phyloP scores from a whole-genome alignment of 2,797 vertebrate species.

The Melanotaenia nigrans region DNA sequence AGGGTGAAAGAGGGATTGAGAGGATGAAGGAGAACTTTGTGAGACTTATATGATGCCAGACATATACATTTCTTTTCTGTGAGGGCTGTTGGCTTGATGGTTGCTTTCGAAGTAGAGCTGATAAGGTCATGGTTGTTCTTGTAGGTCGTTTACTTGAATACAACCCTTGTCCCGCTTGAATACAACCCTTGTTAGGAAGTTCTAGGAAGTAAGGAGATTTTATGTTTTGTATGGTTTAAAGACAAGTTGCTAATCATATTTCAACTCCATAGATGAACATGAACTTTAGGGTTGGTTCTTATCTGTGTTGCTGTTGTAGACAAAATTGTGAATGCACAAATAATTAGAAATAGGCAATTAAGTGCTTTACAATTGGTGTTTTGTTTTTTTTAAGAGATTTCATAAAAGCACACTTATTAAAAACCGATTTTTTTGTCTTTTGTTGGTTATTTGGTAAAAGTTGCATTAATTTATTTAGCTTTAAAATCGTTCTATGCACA shows the following conservation, averaged over 20 bases:
- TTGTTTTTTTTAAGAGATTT: not conserved
- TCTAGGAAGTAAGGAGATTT: not conserved
- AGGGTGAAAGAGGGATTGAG: not conserved
- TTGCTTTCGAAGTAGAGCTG: constrained; percentile 30
- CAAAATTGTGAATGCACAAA: not conserved
- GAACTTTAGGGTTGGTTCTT: not conserved
- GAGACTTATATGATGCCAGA: constrained; percentile 1
- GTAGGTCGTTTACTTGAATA: constrained; percentile 4
- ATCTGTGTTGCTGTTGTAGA: not conserved
- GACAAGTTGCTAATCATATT: not conserved
- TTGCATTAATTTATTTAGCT: not conserved
- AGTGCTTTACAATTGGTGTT: not conserved
- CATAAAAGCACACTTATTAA: not conserved
- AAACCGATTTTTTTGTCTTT: not conserved
- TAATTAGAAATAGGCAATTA: not conserved
- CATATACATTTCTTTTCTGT: constrained; percentile 22
- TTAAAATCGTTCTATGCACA: no score
- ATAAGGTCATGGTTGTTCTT: constrained; percentile 38
- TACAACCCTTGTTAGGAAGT: not conserved
- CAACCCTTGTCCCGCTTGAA: not conserved
- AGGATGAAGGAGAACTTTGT: not conserved
- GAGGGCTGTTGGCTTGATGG: constrained; percentile 50
- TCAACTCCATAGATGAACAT: not conserved
- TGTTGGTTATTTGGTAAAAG: not conserved
- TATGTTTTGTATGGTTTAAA: not conserved